Evolutionary conservation across 2,113 vertebrate genomes (phyloP).

Genomic region (Rattus rattus): DNA sequence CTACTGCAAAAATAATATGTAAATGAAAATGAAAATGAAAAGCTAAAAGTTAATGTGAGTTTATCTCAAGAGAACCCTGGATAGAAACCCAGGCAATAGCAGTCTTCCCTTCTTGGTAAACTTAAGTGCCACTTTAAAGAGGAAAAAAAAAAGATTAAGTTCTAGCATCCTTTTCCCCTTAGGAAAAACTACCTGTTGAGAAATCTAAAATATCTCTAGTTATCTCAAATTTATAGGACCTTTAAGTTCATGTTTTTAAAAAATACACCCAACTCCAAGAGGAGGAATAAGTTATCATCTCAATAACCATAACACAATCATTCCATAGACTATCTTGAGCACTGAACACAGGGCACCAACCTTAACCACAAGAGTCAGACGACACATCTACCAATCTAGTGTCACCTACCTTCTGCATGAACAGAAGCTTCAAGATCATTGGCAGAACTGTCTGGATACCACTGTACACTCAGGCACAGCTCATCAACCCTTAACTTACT

Average conservation of each 20-base stretch:
- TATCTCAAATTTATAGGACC: background rate
- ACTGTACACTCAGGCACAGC: fast-evolving
- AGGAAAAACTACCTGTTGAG: constrained; percentile 31
- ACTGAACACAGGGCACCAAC: fast-evolving
- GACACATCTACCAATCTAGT: background rate
- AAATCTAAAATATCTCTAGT: background rate
- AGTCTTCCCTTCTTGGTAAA: background rate
- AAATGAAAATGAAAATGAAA: background rate
- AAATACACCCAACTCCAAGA: background rate
- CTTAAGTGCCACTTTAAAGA: constrained; percentile 17
- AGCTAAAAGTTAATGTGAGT: background rate
- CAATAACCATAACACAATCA: background rate
- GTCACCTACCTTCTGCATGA: fast-evolving
- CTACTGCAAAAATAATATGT: constrained; percentile 19
- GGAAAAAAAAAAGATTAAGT: background rate
- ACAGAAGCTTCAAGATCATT: background rate
- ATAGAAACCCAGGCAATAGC: background rate
- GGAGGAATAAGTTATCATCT: background rate
- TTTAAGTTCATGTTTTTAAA: background rate
- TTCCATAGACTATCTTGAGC: no score
- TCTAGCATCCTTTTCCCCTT: background rate
- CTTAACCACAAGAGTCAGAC: background rate
- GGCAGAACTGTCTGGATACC: background rate
- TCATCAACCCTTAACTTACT: background rate
- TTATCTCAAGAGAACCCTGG: background rate